Evolutionary conservation across 2,113 vertebrate species (phyloP).

Genomic region (Eclectus roratus): DNA sequence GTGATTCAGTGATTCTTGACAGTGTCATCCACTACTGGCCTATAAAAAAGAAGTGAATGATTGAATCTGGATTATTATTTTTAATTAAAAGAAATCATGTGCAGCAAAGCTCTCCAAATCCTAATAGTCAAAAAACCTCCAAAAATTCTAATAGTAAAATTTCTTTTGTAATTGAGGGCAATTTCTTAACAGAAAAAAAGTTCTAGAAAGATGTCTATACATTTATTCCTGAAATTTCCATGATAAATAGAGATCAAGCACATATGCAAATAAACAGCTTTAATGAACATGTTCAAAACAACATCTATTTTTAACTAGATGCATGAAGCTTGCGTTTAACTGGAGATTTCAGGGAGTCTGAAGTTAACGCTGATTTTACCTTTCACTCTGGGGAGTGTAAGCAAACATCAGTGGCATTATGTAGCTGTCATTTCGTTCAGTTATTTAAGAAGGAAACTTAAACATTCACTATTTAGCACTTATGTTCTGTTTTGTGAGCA

Average conservation of each 20-base stretch:
- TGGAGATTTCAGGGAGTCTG: not conserved
- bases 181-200: slow-evolving; percentile 33
- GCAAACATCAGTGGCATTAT: not conserved
- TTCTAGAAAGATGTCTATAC: not conserved
- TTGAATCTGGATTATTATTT: slow-evolving; percentile 15
- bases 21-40: slow-evolving; percentile 27
- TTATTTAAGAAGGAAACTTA: not conserved
- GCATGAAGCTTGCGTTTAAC: not conserved
- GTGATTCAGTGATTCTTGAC: not conserved
- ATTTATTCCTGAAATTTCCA: slow-evolving; percentile 37
- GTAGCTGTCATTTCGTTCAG: not conserved
- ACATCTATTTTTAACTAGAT: not conserved
- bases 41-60: not conserved
- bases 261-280: slow-evolving; percentile 52
- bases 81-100: not conserved
- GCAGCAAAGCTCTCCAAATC: not conserved
- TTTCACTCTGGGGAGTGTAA: not conserved
- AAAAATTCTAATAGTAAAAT: slow-evolving; percentile 42
- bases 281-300: not conserved
- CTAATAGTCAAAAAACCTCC: not conserved
- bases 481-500: not conserved
- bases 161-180: slow-evolving; percentile 16
- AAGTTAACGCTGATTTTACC: not conserved
- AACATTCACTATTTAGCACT: not conserved
- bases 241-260: slow-evolving; percentile 44